A percentile compares a stretch with the other conserved stretches of the same genome.
These are phyloP conservation scores for Forbesichthys papilliferus DNA, from an alignment of 2,113 vertebrate genomes.

Conservation along the genomic window DNA sequence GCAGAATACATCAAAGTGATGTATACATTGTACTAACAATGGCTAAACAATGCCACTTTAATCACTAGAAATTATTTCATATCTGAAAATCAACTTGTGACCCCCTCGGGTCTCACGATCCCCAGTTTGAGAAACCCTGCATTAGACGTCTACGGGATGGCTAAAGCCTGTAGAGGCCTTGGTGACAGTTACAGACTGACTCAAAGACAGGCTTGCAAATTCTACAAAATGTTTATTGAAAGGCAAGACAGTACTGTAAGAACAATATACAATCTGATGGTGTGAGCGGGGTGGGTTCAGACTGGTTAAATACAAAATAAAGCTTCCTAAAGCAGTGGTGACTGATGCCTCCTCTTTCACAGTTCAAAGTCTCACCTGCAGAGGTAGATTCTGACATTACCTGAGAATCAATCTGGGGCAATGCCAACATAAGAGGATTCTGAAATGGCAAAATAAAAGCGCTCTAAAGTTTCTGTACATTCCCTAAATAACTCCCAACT, in stretches of 20 bases:
- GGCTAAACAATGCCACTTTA: too few species aligned
- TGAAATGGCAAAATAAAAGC: neutral
- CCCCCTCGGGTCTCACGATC: too few species aligned
- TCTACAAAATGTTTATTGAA: constrained; percentile 97
- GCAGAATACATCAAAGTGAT: too few species aligned
- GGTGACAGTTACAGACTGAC: neutral
- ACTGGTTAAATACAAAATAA: constrained; percentile 79
- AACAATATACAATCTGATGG: constrained; percentile 83
- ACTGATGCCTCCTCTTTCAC: constrained; percentile 85
- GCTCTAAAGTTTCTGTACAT: too few species aligned
- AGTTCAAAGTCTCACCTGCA: constrained; percentile 82
- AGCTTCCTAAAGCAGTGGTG: constrained; percentile 75
- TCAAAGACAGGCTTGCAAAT: constrained; percentile 80
- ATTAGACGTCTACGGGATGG: neutral
- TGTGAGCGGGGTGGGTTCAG: constrained; percentile 74
- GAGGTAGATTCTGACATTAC: constrained; percentile 96
- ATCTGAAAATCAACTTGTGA: too few species aligned
- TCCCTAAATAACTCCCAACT: neutral
- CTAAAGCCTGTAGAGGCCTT: too few species aligned
- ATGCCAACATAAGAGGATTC: constrained; percentile 34
- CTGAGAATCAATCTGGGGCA: constrained; percentile 88
- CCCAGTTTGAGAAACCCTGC: too few species aligned
- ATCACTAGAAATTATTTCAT: too few species aligned
- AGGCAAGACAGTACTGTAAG: constrained; percentile 87
- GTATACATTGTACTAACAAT: too few species aligned